phyloP scores from a whole-genome alignment of 2,113 vertebrate species.

The Neotragus pygmaeus region DNA sequence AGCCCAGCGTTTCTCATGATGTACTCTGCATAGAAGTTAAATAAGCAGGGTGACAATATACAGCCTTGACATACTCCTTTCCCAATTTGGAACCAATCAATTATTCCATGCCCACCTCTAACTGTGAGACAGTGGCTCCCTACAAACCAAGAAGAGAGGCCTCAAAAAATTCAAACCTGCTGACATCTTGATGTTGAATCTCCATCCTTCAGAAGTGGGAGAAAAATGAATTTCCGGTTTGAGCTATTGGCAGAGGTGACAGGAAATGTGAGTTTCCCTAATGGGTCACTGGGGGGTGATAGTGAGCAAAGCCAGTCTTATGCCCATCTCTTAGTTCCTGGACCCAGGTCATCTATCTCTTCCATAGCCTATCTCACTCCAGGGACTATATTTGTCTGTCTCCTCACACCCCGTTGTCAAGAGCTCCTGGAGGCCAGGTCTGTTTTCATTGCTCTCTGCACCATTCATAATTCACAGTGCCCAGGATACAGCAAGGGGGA shows the following conservation, averaged over 20 bases:
- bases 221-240: neutral
- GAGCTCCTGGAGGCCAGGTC: neutral
- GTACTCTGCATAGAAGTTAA: neutral
- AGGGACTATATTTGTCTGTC: neutral
- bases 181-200: neutral
- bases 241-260: neutral
- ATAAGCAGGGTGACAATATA: neutral
- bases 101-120: neutral
- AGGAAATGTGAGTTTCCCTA: neutral
- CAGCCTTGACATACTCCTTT: neutral
- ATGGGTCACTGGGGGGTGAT: neutral
- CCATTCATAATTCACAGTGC: neutral
- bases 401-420: neutral
- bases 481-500: rapidly evolving
- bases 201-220: neutral
- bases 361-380: rapidly evolving
- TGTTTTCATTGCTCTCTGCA: neutral
- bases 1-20: neutral
- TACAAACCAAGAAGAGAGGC: neutral
- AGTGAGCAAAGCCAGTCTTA: neutral
- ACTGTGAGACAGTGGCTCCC: neutral
- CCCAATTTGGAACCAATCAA: neutral
- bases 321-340: neutral
- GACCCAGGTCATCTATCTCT: rapidly evolving
- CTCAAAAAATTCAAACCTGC: neutral